Evolutionary conservation across 2,797 vertebrate genomes (phyloP), one percentile per base, ranked within the genome.

Genomic region (Psittacula echo): DNA sequence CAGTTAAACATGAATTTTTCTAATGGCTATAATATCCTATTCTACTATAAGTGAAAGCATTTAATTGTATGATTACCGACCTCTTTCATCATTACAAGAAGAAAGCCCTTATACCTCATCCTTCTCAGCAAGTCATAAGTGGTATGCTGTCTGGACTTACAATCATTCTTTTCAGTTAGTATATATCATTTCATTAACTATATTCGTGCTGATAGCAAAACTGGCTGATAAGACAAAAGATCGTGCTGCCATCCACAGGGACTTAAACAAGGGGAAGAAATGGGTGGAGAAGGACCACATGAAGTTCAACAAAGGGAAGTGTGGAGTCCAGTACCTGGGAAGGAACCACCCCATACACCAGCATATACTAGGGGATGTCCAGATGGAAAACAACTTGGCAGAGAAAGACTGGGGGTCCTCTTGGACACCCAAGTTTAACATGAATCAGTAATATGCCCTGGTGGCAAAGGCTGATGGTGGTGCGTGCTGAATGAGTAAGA

Each of bases 301-400:
- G 10, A 60, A 45, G 13, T 75, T 84, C 39, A 71, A 9, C 7
- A 78, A 82, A n/a, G 5, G 5, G 7, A 47, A 42, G 4, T 37
- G 5, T 34, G 5, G 21, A 84, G 41, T 44, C 26, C 48, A 45
- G 9, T 32, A 32, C 4, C 10, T 47, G 13, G 5, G 13, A 27
- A 68, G 8, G 21, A 75, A 16, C 4, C 47, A 64, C 4, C 2
- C 3, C 26, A 11, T 6, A 1, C 13, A n/a, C 4, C 4, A 13
- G 2, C 17, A 32, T 10, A 29, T 15, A 15, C 6, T 51, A 19
- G 47, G 6, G 18, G 4, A 22, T 37, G 27, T 2, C 7, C 16
- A 47, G 7, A 17, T 51, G 17, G 44, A 27, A 56, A 73, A 6
- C 4, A 51, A 3, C 14, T 66, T 77, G 29, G 4, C 54, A 87